Evolutionary conservation across 2,113 vertebrate genomes (phyloP), one percentile per base, ranked within the genome.

Genomic region (Acinonyx jubatus): DNA sequence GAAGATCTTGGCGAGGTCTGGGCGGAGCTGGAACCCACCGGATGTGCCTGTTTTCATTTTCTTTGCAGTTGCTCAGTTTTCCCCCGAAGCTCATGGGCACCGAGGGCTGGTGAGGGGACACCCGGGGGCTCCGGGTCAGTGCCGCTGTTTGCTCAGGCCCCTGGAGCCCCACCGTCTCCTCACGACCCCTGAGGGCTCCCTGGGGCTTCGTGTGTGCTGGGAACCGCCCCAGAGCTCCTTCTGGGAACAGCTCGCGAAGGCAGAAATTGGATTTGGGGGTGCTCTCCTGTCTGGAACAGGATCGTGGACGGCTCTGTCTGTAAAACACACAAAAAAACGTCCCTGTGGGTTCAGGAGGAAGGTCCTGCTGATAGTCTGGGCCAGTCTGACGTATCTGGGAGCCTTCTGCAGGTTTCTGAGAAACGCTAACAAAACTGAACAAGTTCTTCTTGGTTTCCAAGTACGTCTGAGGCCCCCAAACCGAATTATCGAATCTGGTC

Each of bases 31-130:
- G 36, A 4, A 9, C 10, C 23, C 55, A 15, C 0, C 6, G 61
- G 41, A 10, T 0, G 0, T 0, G 11, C 9, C 5, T 7, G 1
- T 1, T 52, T 21, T 29, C 7, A 6, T 9, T 13, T 6, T 2
- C 2, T 29, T 2, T 10, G 8, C 23, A 7, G 94, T 33, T 33
- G 4, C 14, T 23, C 16, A 0, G 4, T 71, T 74, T 63, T 11
- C 38, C 31, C 52, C 23, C 14, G 33, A 33, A 27, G 29, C 69
- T 27, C 1, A 3, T 13, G 36, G 48, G 74, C 38, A 19, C 23
- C 0, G 0, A 3, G 65, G 29, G 18, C 5, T 0, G 50, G 41
- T 0, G 1, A 23, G 19, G 13, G 48, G 10, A 18, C 5, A 16
- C 19, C 36, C 4, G 0, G 19, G 12, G 16, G 3, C 31, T 1